A percentile compares a stretch with the other conserved stretches of the same genome.
Evolutionary conservation across 2,888 invertebrate genomes (phyloP).

Genomic region (Eupithecia exiguata): DNA sequence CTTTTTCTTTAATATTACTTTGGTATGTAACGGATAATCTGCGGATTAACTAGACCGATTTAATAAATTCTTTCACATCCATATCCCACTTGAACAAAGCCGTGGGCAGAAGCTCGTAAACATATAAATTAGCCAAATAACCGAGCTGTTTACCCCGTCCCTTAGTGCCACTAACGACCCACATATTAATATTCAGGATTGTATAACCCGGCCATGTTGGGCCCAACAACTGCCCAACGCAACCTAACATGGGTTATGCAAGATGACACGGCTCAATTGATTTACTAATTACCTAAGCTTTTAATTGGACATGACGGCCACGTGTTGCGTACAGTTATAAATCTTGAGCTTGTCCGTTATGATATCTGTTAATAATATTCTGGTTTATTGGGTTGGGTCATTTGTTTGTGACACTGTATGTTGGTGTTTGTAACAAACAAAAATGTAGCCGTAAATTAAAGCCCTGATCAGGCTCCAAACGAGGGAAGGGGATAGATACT

Average conservation of each 20-base stretch:
- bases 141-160: slow-evolving; percentile 10
- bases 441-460: no score
- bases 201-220: slow-evolving; percentile 47
- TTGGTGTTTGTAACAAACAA: no score
- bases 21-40: neutral
- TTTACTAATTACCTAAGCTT: slow-evolving; percentile 34
- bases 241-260: slow-evolving; percentile 27
- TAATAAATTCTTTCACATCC: neutral
- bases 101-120: neutral
- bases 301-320: slow-evolving; percentile 28
- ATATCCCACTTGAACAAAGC: neutral
- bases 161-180: slow-evolving; percentile 44
- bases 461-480: no score
- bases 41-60: neutral
- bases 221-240: slow-evolving; percentile 3
- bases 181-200: slow-evolving; percentile 50
- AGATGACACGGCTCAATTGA: slow-evolving; percentile 33
- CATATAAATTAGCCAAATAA: neutral
- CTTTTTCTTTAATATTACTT: neutral
- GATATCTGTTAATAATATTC: neutral
- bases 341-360: slow-evolving; percentile 15
- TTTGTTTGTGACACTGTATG: neutral
- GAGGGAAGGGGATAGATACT: no score
- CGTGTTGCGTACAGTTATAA: slow-evolving; percentile 28
- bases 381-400: neutral